Evolutionary conservation across 2,888 invertebrate genomes (phyloP).

Genomic region (Eristalis tenax): DNA sequence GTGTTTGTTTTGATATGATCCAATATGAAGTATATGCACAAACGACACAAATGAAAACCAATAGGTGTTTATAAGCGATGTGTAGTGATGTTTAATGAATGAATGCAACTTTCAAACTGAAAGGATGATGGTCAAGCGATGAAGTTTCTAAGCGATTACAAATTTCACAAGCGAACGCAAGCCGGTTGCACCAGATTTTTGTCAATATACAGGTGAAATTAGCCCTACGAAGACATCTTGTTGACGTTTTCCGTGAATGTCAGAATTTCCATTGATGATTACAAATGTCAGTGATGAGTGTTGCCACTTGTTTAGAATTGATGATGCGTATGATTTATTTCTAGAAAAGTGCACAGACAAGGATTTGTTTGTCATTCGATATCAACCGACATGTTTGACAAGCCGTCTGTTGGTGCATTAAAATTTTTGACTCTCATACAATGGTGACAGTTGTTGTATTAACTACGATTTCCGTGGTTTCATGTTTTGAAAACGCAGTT

Average conservation of each 20-base stretch:
- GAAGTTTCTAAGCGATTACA: not conserved
- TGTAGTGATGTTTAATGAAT: not conserved
- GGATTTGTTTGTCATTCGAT: too few species aligned
- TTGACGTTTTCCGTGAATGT: slow-evolving; percentile 34
- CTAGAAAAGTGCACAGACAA: too few species aligned
- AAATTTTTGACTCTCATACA: too few species aligned
- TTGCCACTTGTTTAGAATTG: too few species aligned
- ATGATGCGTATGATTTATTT: too few species aligned
- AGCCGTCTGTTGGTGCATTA: too few species aligned
- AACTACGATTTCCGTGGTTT: too few species aligned
- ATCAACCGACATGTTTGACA: too few species aligned
- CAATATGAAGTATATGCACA: not conserved
- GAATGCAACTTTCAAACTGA: not conserved
- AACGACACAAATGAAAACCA: not conserved
- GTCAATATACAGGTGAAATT: slow-evolving; percentile 20
- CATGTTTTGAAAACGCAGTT: too few species aligned
- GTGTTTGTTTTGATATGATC: not conserved
- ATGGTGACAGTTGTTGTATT: too few species aligned
- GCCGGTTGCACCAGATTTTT: slow-evolving; percentile 22
- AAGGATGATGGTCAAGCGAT: not conserved
- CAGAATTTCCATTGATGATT: not conserved
- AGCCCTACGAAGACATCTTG: not conserved
- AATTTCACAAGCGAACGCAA: slow-evolving; percentile 47
- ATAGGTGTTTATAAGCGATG: not conserved
- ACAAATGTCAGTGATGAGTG: too few species aligned